Base-by-base conservation (phyloP, 2,113 vertebrate genomes). In the Anarrhichthys ocellatus region DNA sequence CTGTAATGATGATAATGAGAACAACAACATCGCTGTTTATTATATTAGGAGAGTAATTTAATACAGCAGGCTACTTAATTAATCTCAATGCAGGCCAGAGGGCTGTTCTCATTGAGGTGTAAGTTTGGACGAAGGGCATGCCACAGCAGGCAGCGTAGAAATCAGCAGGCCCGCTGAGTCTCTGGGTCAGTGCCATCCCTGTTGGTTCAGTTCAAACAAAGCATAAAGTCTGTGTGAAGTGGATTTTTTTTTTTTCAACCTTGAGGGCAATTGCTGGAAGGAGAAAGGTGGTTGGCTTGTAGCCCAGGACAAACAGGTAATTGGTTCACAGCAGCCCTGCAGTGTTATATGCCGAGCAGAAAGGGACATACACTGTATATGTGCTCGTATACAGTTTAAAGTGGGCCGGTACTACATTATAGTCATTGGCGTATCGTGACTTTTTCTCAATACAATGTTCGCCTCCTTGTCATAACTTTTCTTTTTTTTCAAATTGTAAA, bases 1-100 rank as follows among this genome's bases (percentile, higher is more conserved):
- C 84, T 85, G 70, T 77, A 82, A 84, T 78, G 59, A 85, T 78
- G 76, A 70, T 85, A 82, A 88, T 82, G 84, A 89, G 74, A 70
- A 68, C 77, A 88, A 83, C 84, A 77, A 75, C 14, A 67, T 84
- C 82, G 72, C 42, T 52, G 73, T 87, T 86, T 73, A 86, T 88
- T 70, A 50, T 65, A 89, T 88, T 85, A 90, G 54, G 36, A 65
- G 36, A 36, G 67, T 72, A 42, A 80, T 90, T 87, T 67, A 82
- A 81, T 82, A 65, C 81, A 87, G 76, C 76, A 54, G 80, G 80
- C 32, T 71, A 68, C 88, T 86, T 89, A 68, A 82, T 87, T 89
- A 68, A 82, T 87, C 81, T 87, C 85, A 22, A 83, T 18, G 63
- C 86, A 78, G 76, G 79, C 73, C 83, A 58, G 36, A 76, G 34